Evolutionary conservation across 2,888 invertebrate genomes (phyloP).

Genomic region (Parnassius glacialis): DNA sequence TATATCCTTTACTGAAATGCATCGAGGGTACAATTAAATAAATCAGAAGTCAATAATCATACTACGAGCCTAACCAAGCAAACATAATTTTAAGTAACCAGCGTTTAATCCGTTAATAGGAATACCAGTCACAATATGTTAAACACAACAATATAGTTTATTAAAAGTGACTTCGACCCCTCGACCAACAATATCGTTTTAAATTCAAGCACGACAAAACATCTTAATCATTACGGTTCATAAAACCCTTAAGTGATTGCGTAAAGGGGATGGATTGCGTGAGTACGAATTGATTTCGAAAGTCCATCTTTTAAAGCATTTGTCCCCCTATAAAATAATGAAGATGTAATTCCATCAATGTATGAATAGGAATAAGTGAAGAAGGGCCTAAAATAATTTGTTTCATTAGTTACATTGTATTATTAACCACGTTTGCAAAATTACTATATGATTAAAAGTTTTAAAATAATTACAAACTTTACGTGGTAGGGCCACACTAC

Average conservation of each 20-base stretch:
- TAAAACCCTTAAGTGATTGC: constrained; percentile 80
- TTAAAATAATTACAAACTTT: no score
- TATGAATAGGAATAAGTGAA: no score
- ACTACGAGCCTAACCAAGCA: constrained; percentile 28
- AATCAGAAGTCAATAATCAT: no score
- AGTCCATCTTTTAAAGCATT: constrained; percentile 66
- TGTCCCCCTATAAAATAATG: constrained; percentile 41
- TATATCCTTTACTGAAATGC: no score
- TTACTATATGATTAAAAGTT: no score
- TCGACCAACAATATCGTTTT: constrained; percentile 47
- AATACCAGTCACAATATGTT: constrained; percentile 76
- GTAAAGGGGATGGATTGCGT: constrained; percentile 64
- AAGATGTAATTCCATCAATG: constrained; percentile 11
- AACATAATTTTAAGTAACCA: constrained; percentile 28
- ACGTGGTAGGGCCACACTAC: no score
- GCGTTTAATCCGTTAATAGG: constrained; percentile 69
- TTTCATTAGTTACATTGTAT: no score
- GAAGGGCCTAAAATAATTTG: no score
- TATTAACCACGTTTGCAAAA: no score
- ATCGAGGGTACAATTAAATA: no score
- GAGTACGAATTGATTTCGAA: constrained; percentile 71
- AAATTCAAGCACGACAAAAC: constrained; percentile 68
- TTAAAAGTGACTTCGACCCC: constrained; percentile 38
- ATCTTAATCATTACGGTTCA: constrained; percentile 80
- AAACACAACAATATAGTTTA: constrained; percentile 50